These are phyloP conservation scores for Hippopotamus amphibius DNA, from an alignment of 2,113 vertebrate genomes.

Conservation along the genomic window DNA sequence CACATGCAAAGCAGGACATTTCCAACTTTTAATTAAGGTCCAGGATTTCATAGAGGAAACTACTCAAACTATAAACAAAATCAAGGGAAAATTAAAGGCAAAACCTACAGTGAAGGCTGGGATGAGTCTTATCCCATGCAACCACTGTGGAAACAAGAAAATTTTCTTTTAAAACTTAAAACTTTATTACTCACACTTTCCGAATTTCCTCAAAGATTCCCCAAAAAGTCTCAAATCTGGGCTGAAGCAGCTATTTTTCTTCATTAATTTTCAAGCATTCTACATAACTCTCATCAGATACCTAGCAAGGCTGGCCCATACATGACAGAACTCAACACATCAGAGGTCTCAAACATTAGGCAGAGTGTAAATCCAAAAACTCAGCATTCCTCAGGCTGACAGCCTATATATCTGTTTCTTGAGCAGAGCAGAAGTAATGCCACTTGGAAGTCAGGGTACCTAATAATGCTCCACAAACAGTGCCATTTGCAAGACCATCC, in stretches of 20 bases:
- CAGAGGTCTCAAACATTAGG: background rate
- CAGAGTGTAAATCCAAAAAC: background rate
- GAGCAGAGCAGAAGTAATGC: background rate
- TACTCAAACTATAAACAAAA: conserved; percentile 61
- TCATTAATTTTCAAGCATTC: background rate
- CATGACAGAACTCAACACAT: rapidly evolving
- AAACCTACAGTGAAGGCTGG: background rate
- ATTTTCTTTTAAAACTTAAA: background rate
- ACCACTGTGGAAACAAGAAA: background rate
- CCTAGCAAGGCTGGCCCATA: background rate
- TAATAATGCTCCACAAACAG: background rate
- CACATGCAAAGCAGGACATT: background rate
- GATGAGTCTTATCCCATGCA: background rate
- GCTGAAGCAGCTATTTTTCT: background rate
- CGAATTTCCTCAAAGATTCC: conserved; percentile 1
- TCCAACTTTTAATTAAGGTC: conserved; percentile 62
- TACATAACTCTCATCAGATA: background rate
- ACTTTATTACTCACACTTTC: background rate
- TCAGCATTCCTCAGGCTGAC: rapidly evolving
- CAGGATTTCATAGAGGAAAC: conserved; percentile 8
- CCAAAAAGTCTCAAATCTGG: background rate
- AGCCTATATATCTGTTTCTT: background rate
- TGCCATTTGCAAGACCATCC: background rate
- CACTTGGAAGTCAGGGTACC: background rate
- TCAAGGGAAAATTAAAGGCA: conserved; percentile 46